Evolutionary conservation across 2,113 vertebrate species (phyloP).

Genomic region (Tyrannus savana): DNA sequence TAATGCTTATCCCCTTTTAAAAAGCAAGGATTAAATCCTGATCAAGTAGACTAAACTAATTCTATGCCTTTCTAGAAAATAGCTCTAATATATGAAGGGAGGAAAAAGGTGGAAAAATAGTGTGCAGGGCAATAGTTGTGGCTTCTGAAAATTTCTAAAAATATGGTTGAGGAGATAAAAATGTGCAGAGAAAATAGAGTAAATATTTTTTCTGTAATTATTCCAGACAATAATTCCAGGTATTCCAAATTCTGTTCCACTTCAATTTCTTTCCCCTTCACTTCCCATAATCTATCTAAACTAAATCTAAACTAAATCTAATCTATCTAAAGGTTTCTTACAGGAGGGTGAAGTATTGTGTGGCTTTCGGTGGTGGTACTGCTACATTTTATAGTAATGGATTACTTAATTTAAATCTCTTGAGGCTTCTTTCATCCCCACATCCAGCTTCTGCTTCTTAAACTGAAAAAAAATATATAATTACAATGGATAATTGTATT

Average conservation of each 20-base stretch:
- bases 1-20: background rate
- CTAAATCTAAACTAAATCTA: background rate
- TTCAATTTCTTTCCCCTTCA: background rate
- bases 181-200: background rate
- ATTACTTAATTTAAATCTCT: background rate
- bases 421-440: background rate
- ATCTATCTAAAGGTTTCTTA: background rate
- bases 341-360: background rate
- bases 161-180: background rate
- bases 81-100: background rate
- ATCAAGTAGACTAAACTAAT: background rate
- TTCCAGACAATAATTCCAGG: background rate
- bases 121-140: background rate
- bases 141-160: background rate
- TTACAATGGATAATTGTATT: background rate
- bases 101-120: rapidly evolving
- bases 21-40: background rate
- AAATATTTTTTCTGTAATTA: background rate
- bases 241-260: background rate
- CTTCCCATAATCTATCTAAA: background rate
- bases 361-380: background rate
- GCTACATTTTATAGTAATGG: background rate
- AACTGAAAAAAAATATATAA: background rate
- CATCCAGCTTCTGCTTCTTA: background rate
- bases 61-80: background rate